A percentile compares a stretch with the other conserved stretches of the same genome.
Evolutionary conservation across 1,140 invertebrate genomes (phyloP).

Genomic region (Limonius californicus): DNA sequence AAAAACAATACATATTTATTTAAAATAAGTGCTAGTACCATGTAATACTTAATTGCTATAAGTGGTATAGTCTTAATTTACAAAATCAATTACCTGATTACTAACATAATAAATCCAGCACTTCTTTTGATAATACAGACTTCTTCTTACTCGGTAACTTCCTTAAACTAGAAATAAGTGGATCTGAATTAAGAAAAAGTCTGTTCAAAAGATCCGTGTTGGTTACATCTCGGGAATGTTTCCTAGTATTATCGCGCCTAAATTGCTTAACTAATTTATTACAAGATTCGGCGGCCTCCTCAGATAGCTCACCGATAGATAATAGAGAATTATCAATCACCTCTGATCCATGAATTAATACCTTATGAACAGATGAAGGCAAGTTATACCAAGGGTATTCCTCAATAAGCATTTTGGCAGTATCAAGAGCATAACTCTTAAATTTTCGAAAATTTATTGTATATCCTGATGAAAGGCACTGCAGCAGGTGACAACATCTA

Average conservation of each 20-base stretch:
- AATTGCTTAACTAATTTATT: conserved; percentile 31
- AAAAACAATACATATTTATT: too few species aligned
- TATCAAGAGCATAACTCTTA: neutral
- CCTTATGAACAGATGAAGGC: conserved; percentile 42
- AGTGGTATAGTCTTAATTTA: too few species aligned
- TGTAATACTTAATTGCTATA: too few species aligned
- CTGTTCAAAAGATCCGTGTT: conserved; percentile 31
- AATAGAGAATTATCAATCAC: conserved; percentile 31
- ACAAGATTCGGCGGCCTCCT: conserved; percentile 24
- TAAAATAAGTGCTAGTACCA: too few species aligned
- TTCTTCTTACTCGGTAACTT: conserved; percentile 2
- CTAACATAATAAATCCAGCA: neutral
- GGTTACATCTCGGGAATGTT: conserved; percentile 28
- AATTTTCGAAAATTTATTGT: conserved; percentile 13
- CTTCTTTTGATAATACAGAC: neutral
- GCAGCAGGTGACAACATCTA: neutral
- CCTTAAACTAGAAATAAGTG: conserved; percentile 19
- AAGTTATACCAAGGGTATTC: conserved; percentile 45
- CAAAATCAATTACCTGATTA: too few species aligned
- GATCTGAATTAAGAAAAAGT: conserved; percentile 32
- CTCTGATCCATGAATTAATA: conserved; percentile 34
- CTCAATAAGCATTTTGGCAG: conserved; percentile 32
- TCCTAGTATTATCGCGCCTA: conserved; percentile 26
- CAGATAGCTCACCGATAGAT: conserved; percentile 36
- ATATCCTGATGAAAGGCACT: neutral